These are phyloP conservation scores for Tetraodon nigroviridis DNA, from an alignment of 2,113 vertebrate species.

Conservation along the genomic window DNA sequence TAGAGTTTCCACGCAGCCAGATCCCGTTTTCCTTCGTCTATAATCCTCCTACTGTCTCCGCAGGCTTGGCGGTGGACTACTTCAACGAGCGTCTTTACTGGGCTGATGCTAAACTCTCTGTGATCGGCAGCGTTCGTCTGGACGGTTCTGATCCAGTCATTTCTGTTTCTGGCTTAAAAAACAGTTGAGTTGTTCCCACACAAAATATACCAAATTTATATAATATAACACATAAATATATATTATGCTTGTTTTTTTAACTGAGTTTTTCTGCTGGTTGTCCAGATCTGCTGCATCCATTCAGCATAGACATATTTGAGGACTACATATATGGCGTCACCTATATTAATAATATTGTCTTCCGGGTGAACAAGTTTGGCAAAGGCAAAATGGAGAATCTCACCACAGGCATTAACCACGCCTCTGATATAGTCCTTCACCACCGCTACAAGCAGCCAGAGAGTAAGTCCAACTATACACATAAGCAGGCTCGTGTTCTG, in stretches of 20 bases:
- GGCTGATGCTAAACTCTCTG: conserved; percentile 91
- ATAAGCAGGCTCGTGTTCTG: neutral
- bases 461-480: conserved; percentile 68
- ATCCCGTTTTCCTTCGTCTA: neutral
- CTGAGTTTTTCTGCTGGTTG: neutral
- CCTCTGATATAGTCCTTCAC: conserved; percentile 89
- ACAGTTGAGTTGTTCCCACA: conserved; percentile 72
- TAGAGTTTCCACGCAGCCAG: too few relatives aligned
- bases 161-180: conserved; percentile 83
- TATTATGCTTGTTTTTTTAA: neutral
- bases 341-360: conserved; percentile 93
- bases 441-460: conserved; percentile 96
- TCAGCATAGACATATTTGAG: conserved; percentile 97
- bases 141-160: conserved; percentile 89
- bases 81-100: conserved; percentile 96
- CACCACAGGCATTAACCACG: conserved; percentile 90
- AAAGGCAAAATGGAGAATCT: conserved; percentile 85
- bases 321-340: conserved; percentile 97
- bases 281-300: conserved; percentile 89
- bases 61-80: conserved; percentile 93
- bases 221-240: too few relatives aligned
- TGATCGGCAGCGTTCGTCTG: conserved; percentile 91
- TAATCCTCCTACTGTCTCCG: neutral
- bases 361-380: conserved; percentile 96
- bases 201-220: neutral